These are phyloP conservation scores for Himantopus leucocephalus DNA, from an alignment of 2,113 vertebrate species.

Conservation along the genomic window DNA sequence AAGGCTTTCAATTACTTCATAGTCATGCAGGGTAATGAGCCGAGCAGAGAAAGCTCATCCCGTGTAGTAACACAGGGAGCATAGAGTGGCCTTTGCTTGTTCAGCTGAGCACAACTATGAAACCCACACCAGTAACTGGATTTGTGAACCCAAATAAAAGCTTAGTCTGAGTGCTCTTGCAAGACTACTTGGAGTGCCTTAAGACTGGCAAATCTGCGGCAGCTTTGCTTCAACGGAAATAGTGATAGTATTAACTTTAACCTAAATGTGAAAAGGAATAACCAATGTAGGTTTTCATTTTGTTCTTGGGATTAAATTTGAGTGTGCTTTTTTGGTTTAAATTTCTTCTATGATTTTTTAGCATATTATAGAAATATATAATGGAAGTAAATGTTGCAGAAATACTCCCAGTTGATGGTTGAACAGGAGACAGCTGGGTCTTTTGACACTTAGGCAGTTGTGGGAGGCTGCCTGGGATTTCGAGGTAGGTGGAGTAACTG, in stretches of 20 bases:
- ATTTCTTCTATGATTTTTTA: neutral
- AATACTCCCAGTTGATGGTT: neutral
- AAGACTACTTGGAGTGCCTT: neutral
- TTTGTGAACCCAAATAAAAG: neutral
- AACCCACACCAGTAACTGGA: neutral
- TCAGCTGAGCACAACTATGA: neutral
- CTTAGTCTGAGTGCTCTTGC: neutral
- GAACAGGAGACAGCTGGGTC: constrained; percentile 53
- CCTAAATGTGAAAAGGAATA: neutral
- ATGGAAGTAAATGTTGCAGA: neutral
- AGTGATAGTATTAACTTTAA: neutral
- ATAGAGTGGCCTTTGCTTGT: neutral
- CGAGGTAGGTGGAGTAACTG: constrained; percentile 17
- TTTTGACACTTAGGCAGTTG: constrained; percentile 45
- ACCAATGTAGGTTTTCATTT: neutral
- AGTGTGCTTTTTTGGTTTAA: neutral
- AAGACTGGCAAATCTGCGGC: neutral
- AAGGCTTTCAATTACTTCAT: neutral
- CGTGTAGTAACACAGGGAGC: neutral
- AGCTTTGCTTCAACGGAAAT: neutral
- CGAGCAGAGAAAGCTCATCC: neutral
- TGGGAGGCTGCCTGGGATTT: constrained; percentile 59
- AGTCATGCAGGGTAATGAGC: neutral
- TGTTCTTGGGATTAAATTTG: neutral
- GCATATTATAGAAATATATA: neutral